Percentiles rank a stretch among this genome's conserved stretches.
Conservation (phyloP, 2,113 vertebrate species). For the Prunella fulvescens region DNA sequence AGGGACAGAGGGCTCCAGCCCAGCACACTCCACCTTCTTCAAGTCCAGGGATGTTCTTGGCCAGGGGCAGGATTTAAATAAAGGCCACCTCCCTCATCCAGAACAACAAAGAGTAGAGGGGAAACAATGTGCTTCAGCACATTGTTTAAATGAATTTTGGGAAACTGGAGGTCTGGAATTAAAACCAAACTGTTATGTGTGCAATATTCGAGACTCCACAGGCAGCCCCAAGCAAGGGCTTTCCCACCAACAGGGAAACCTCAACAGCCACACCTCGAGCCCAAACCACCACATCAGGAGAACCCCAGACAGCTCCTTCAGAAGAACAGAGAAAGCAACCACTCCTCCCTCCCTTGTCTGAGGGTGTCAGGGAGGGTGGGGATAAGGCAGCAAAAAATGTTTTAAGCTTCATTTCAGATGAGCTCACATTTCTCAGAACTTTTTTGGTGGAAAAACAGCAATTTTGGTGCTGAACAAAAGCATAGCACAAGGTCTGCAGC, state of each 20-base stretch:
- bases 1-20: background rate
- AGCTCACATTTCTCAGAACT: background rate
- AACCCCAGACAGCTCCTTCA: background rate
- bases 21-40: background rate
- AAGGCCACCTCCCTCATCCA: background rate
- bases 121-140: background rate
- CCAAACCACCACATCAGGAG: background rate
- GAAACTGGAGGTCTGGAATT: background rate
- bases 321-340: background rate
- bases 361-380: background rate
- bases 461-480: background rate
- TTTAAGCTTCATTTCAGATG: background rate
- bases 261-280: background rate
- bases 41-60: background rate
- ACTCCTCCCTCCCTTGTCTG: background rate
- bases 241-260: background rate
- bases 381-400: background rate
- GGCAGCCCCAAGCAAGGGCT: background rate
- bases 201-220: fast-evolving
- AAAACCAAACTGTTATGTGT: background rate
- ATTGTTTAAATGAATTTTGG: background rate
- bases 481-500: background rate
- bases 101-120: background rate
- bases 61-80: background rate
- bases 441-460: background rate